Evolutionary conservation across 2,797 vertebrate genomes (phyloP), one percentile per base, ranked within the genome.

Genomic region (Nyctibius grandis): DNA sequence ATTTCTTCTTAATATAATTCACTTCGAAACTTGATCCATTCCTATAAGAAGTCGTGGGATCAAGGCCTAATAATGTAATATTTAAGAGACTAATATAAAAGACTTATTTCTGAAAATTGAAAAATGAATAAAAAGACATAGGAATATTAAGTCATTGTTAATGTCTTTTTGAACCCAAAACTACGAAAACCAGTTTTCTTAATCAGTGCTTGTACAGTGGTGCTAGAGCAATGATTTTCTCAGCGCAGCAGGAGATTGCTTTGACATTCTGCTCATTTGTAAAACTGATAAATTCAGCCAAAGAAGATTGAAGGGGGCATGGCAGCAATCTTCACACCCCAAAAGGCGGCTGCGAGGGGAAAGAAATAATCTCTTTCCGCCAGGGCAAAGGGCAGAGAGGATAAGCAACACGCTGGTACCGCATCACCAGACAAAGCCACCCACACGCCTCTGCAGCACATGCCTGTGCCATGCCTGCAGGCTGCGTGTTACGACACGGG

Each of bases 361-460:
- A 74, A 70, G 5, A 80, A 79, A 83, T 14, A 68, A 78, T 56
- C 33, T 77, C 26, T 20, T 76, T 75, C 44, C 1, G 2, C 17
- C 33, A 63, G 56, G 19, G 9, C 51, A 69, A 50, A 45, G 25
- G 22, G 17, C 42, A 69, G 54, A 57, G 44, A 29, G 9, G 26
- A 2, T 34, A 70, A 77, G 64, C 90, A 63, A 59, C 29, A 40
- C 22, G 11, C 29, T 17, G 26, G 34, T 36, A 57, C 6, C 1
- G 4, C 42, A 57, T 38, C 31, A 33, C 23, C 63, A 45, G 47
- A 33, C 31, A 25, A 13, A 48, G 36, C 22, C 11, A n/a, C 23
- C 36, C 34, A 25, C 15, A 18, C 4, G 19, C 8, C 51, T 61
- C 29, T 0, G 0, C 14, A 23, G 33, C n/a, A 40, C 33, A 31